Evolutionary conservation across 1,140 invertebrate genomes (phyloP).

Genomic region (Panagrolaimus sp.): DNA sequence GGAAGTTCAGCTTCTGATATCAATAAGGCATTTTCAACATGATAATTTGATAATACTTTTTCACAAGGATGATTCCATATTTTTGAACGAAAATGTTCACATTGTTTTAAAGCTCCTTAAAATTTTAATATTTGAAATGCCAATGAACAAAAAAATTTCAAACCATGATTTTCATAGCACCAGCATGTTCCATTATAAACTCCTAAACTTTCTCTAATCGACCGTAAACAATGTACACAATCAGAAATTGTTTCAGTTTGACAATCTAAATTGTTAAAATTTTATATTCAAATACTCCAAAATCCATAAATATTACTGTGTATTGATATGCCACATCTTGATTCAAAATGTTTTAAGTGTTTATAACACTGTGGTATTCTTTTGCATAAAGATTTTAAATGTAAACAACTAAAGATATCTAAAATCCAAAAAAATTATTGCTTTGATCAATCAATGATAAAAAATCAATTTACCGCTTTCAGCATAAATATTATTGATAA

Average conservation of each 20-base stretch:
- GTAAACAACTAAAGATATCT: conserved; percentile 14
- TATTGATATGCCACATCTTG: conserved; percentile 13
- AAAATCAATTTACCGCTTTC: no score
- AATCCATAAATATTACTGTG: background rate
- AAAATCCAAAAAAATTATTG: no score
- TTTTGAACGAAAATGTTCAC: conserved; percentile 13
- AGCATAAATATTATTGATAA: no score
- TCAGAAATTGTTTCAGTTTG: conserved; percentile 7
- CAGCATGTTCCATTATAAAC: conserved; percentile 9
- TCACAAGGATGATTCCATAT: conserved; percentile 15
- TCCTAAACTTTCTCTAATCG: conserved; percentile 10
- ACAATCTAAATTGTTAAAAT: conserved; percentile 6
- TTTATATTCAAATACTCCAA: no score
- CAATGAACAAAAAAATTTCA: background rate
- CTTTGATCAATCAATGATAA: no score
- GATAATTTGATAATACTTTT: background rate
- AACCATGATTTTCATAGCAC: conserved; percentile 9
- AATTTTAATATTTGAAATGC: background rate
- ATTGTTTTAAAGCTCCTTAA: conserved; percentile 1
- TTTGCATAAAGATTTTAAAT: background rate
- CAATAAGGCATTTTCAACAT: background rate
- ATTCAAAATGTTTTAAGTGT: conserved; percentile 10
- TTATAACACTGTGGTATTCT: conserved; percentile 3
- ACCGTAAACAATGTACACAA: conserved; percentile 4
- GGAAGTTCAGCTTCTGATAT: background rate